These are phyloP conservation scores for Epistrophella euchroma DNA, from an alignment of 2,888 invertebrate species.

Conservation along the genomic window DNA sequence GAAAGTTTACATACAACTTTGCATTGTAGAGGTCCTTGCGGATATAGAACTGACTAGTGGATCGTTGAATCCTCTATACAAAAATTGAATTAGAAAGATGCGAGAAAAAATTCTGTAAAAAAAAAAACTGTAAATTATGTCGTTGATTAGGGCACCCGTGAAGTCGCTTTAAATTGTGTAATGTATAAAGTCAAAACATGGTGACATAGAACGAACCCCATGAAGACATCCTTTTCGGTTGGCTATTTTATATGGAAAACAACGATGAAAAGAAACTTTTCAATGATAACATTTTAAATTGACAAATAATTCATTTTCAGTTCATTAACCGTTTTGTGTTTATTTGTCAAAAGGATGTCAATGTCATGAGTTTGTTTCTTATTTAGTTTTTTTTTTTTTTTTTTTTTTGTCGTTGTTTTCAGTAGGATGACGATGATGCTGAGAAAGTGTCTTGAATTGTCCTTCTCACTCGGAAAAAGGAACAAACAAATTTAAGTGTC, in stretches of 20 bases:
- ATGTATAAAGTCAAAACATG: conserved; percentile 52
- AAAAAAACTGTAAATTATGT: conserved; percentile 55
- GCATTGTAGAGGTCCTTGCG: background rate
- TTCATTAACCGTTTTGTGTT: conserved; percentile 73
- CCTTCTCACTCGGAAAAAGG: background rate
- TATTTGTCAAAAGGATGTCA: conserved; percentile 44
- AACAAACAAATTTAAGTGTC: conserved; percentile 33
- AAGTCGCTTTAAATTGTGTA: conserved; percentile 30
- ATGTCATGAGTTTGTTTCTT: conserved; percentile 53
- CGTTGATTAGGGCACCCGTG: conserved; percentile 66
- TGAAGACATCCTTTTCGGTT: background rate
- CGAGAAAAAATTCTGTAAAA: conserved; percentile 37
- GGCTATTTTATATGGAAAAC: background rate
- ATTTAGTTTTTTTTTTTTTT: background rate
- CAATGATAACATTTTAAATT: conserved; percentile 51
- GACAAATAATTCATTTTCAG: conserved; percentile 75
- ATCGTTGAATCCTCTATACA: conserved; percentile 20
- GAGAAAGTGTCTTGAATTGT: conserved; percentile 11
- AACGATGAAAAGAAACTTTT: conserved; percentile 40
- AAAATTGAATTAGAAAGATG: conserved; percentile 67
- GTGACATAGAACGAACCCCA: background rate
- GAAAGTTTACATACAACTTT: conserved; percentile 14
- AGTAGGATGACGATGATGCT: conserved; percentile 3
- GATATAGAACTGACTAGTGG: background rate
- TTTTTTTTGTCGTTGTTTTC: background rate